phyloP scores from a whole-genome alignment of 2,113 vertebrate genomes.

The Leiothrix lutea region DNA sequence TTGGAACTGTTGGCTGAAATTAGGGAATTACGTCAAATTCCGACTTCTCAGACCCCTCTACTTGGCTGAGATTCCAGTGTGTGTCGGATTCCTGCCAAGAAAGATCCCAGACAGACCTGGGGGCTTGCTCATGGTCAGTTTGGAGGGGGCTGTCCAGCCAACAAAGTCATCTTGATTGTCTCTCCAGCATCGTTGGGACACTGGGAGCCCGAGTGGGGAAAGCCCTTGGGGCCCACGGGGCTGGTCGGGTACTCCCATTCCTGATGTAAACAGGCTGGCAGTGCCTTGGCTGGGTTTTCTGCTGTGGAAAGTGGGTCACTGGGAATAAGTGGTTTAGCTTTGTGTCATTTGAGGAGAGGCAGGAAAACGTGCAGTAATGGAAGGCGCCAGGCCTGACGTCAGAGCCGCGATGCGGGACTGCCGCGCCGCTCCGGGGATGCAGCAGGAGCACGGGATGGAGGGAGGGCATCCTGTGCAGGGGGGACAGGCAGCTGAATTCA shows the following conservation, averaged over 20 bases:
- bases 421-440: accelerated
- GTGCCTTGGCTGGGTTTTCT: not conserved
- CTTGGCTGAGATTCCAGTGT: not conserved
- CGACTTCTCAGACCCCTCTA: accelerated
- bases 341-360: not conserved
- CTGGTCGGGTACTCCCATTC: not conserved
- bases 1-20: not conserved
- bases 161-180: accelerated
- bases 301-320: not conserved
- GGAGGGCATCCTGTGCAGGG: not conserved
- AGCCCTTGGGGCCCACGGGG: not conserved
- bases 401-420: accelerated
- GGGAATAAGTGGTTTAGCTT: not conserved
- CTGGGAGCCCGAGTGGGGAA: not conserved
- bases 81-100: not conserved
- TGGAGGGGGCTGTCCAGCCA: not conserved
- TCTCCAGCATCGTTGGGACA: accelerated
- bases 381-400: not conserved
- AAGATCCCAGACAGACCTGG: not conserved
- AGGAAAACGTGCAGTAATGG: not conserved
- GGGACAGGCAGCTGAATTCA: not conserved
- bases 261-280: not conserved
- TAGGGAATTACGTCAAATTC: not conserved
- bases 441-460: accelerated
- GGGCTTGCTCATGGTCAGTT: not conserved